A percentile compares a stretch with the other conserved stretches of the same genome.
These are phyloP conservation scores for Pseudobourletiella spinata DNA, from an alignment of 1,140 invertebrate species.

Conservation along the genomic window DNA sequence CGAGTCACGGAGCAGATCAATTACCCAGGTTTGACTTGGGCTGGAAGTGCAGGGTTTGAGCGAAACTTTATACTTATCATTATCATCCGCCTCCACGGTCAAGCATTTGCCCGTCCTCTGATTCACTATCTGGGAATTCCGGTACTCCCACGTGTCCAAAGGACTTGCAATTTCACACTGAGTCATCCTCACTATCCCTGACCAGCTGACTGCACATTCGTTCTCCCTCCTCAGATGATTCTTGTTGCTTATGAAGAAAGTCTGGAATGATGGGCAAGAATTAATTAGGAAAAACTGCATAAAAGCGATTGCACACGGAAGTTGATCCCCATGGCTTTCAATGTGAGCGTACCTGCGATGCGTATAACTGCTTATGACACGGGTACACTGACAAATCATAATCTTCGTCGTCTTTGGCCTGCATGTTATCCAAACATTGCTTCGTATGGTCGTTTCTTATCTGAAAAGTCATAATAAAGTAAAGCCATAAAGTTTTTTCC, in stretches of 20 bases:
- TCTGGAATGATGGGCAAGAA: conserved; percentile 43
- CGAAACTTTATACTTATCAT: conserved; percentile 10
- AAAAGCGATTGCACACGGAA: not conserved
- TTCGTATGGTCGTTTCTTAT: conserved; percentile 42
- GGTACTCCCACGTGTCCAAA: conserved; percentile 22
- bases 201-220: conserved; percentile 50
- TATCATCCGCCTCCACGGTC: conserved; percentile 11
- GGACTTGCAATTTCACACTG: conserved; percentile 24
- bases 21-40: conserved; percentile 24
- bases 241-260: conserved; percentile 60
- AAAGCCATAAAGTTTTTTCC: too few species aligned
- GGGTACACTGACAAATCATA: conserved; percentile 62
- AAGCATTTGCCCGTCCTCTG: conserved; percentile 25
- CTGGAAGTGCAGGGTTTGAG: conserved; percentile 12
- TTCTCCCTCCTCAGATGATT: conserved; percentile 67
- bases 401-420: conserved; percentile 57
- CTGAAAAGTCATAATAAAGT: conserved; percentile 11
- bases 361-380: conserved; percentile 59
- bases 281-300: not conserved
- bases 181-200: conserved; percentile 22
- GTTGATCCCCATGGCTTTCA: not conserved
- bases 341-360: conserved; percentile 44
- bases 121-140: conserved; percentile 16
- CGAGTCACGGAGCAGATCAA: conserved; percentile 6
- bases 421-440: conserved; percentile 71